Conservation (phyloP, 2,888 invertebrate species). For the Asteroscopus sphinx region DNA sequence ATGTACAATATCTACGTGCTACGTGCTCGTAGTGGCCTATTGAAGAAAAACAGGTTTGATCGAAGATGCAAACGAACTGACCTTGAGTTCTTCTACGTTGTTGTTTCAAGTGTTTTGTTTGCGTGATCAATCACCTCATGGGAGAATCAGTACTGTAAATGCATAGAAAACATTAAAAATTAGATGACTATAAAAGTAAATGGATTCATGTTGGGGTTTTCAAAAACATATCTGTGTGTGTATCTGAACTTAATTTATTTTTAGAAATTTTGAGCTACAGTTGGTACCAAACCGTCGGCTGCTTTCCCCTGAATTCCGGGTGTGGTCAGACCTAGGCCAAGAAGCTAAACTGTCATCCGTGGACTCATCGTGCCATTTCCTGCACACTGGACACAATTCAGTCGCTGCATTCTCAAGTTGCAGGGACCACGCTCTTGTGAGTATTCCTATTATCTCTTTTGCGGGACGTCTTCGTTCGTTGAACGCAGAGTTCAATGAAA, state of each 20-base stretch:
- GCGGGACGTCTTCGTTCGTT: too few relatives aligned
- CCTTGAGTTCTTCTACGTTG: constrained; percentile 42
- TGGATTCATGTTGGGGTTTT: constrained; percentile 12
- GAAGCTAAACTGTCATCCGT: constrained; percentile 77
- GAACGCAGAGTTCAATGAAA: too few relatives aligned
- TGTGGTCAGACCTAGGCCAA: constrained; percentile 86
- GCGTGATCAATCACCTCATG: constrained; percentile 31
- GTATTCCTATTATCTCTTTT: constrained; percentile 48
- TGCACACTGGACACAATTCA: constrained; percentile 89
- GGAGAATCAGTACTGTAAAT: constrained; percentile 39
- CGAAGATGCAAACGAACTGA: constrained; percentile 31
- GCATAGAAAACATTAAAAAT: constrained; percentile 28
- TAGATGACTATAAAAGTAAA: constrained; percentile 26
- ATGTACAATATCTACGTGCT: constrained; percentile 5
- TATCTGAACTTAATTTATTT: constrained; percentile 47
- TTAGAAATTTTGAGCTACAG: constrained; percentile 90
- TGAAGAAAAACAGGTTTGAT: constrained; percentile 43
- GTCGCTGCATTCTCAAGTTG: constrained; percentile 93
- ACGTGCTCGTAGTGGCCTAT: constrained; percentile 16
- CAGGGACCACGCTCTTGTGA: constrained; percentile 91
- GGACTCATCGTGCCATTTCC: constrained; percentile 91
- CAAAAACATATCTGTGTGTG: constrained; percentile 3
- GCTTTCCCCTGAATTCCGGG: constrained; percentile 90
- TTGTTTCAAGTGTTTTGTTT: constrained; percentile 32
- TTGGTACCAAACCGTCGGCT: constrained; percentile 91